Conservation (phyloP, 2,888 invertebrate genomes). For the Kuschelorhynchus macadamiae region DNA sequence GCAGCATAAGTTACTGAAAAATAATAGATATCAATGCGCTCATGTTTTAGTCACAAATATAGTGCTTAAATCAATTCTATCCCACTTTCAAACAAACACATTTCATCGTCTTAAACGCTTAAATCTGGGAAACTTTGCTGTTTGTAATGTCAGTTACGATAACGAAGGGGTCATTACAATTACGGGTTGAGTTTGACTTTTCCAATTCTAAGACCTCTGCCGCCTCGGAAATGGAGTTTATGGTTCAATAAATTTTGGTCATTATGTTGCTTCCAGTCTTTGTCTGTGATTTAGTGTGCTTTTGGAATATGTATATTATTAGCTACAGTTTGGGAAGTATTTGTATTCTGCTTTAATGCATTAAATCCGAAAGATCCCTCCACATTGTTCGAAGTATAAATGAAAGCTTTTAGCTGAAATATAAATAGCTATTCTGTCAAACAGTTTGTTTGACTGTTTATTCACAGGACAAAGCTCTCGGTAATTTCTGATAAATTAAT, state of each 20-base stretch:
- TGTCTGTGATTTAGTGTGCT: constrained; percentile 34
- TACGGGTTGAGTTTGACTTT: constrained; percentile 38
- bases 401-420: neutral
- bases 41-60: neutral
- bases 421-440: neutral
- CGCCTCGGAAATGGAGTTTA: constrained; percentile 42
- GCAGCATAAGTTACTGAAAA: too few relatives aligned
- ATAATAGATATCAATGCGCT: neutral
- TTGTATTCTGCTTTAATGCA: constrained; percentile 8
- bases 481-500: too few relatives aligned
- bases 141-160: constrained; percentile 27
- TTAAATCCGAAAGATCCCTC: neutral
- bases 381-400: neutral
- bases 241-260: constrained; percentile 46
- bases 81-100: constrained; percentile 30
- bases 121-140: constrained; percentile 37
- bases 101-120: constrained; percentile 23
- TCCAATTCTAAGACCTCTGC: constrained; percentile 34
- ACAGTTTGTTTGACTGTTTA: too few relatives aligned
- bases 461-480: too few relatives aligned
- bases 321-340: constrained; percentile 15
- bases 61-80: constrained; percentile 17
- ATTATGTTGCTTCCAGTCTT: constrained; percentile 32
- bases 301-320: constrained; percentile 35
- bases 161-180: constrained; percentile 37